phyloP scores from a whole-genome alignment of 2,888 invertebrate genomes.

The Apamea sordens region DNA sequence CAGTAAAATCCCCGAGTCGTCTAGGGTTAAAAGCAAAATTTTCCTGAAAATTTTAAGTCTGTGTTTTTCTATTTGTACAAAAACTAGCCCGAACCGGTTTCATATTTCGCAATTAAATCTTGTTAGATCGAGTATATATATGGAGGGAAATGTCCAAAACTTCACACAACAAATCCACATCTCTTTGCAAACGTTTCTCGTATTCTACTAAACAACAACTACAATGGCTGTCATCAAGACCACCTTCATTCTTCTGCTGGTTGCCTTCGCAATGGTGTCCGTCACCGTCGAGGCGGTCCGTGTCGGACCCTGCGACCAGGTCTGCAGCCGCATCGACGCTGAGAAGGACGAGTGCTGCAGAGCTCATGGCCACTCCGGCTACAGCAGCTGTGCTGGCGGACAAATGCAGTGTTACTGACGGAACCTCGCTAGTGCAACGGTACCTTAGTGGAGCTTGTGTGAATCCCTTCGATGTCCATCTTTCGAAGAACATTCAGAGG shows the following conservation, averaged over 20 bases:
- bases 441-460: conserved; percentile 30
- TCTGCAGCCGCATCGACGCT: conserved; percentile 10
- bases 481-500: conserved; percentile 1
- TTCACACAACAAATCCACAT: conserved; percentile 4
- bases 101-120: background rate
- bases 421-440: conserved; percentile 10
- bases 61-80: background rate
- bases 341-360: conserved; percentile 46
- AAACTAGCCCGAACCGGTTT: background rate
- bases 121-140: background rate
- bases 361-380: conserved; percentile 15
- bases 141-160: background rate
- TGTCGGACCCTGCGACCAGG: conserved; percentile 41
- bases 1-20: background rate
- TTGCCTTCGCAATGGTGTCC: conserved; percentile 47
- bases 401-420: conserved; percentile 9
- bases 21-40: conserved; percentile 14
- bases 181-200: background rate
- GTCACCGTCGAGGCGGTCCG: conserved; percentile 27
- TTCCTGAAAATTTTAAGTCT: background rate
- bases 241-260: conserved; percentile 31
- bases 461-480: background rate
- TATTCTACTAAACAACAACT: background rate
- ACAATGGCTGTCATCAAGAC: conserved; percentile 46
- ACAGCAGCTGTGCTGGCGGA: accelerated